Evolutionary conservation across 2,113 vertebrate genomes (phyloP).

Genomic region (Corythoichthys intestinalis): DNA sequence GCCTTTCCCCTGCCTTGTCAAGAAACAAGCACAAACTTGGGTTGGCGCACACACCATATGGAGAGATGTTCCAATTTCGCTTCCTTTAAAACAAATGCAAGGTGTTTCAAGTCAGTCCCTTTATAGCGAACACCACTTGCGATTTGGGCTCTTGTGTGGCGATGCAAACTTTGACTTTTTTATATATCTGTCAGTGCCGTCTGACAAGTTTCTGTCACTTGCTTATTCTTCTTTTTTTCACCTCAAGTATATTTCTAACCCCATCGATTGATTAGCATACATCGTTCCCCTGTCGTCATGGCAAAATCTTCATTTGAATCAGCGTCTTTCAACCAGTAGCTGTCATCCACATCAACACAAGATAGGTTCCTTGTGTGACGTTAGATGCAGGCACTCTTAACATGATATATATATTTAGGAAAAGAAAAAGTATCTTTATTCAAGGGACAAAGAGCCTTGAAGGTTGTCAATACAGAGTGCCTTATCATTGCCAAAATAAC

Average conservation of each 20-base stretch:
- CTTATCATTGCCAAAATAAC: slow-evolving; percentile 69
- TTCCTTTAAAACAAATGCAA: slow-evolving; percentile 53
- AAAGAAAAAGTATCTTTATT: slow-evolving; percentile 69
- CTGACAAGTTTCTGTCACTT: slow-evolving; percentile 70
- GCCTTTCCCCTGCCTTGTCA: slow-evolving; percentile 35
- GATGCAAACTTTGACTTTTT: slow-evolving; percentile 65
- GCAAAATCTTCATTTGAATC: slow-evolving; percentile 65
- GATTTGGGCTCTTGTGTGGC: slow-evolving; percentile 64
- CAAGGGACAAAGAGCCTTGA: slow-evolving; percentile 63
- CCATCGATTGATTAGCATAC: slow-evolving; percentile 72
- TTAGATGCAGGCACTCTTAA: slow-evolving; percentile 63
- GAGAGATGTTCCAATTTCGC: slow-evolving; percentile 64
- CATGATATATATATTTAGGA: slow-evolving; percentile 72
- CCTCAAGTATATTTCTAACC: slow-evolving; percentile 44
- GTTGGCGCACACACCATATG: slow-evolving; percentile 45
- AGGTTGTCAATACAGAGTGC: slow-evolving; percentile 64
- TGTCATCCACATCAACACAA: slow-evolving; percentile 70
- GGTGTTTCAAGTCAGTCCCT: slow-evolving; percentile 53
- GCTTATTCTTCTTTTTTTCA: slow-evolving; percentile 27
- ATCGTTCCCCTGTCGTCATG: slow-evolving; percentile 60
- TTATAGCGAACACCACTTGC: slow-evolving; percentile 58
- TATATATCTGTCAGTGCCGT: slow-evolving; percentile 52
- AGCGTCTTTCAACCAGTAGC: slow-evolving; percentile 72
- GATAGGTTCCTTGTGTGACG: slow-evolving; percentile 53
- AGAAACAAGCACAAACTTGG: slow-evolving; percentile 22